phyloP scores from a whole-genome alignment of 2,888 invertebrate species.

The Pyrgus malvae region DNA sequence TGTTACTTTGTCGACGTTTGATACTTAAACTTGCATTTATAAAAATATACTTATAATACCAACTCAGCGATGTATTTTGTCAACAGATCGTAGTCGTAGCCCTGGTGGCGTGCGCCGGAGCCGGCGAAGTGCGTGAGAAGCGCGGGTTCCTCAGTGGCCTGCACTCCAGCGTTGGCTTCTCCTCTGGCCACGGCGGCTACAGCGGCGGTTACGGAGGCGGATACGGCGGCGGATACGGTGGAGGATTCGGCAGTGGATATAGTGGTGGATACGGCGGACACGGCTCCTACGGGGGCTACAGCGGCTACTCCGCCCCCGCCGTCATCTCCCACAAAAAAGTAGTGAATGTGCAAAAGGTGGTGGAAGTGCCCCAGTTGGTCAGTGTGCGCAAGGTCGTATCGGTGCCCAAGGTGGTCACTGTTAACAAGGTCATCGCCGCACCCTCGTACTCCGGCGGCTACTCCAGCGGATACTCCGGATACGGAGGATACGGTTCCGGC shows the following conservation, averaged over 20 bases:
- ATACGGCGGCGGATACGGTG: conserved; percentile 24
- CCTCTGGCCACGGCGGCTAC: conserved; percentile 21
- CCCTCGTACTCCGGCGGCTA: conserved; percentile 36
- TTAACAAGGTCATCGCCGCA: conserved; percentile 54
- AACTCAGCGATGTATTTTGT: neutral
- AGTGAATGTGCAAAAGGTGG: conserved; percentile 46
- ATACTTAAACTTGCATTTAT: no score
- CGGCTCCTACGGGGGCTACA: conserved; percentile 2
- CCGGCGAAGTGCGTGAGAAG: conserved; percentile 32
- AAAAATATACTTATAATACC: no score
- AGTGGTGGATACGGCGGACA: conserved; percentile 30
- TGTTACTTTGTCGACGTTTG: no score
- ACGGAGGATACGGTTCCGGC: conserved; percentile 32
- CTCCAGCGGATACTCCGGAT: conserved; percentile 21
- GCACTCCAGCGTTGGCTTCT: conserved; percentile 26
- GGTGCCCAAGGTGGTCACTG: conserved; percentile 55
- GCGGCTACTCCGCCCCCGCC: conserved; percentile 31
- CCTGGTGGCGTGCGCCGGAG: conserved; percentile 29
- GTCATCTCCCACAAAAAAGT: conserved; percentile 51
- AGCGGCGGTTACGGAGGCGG: conserved; percentile 28
- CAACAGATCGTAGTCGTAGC: conserved; percentile 30
- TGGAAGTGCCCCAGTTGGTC: conserved; percentile 49
- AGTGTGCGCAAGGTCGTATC: conserved; percentile 52
- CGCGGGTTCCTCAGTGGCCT: conserved; percentile 32
- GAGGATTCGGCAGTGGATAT: conserved; percentile 28